phyloP scores from a whole-genome alignment of 2,113 vertebrate genomes.

The Pagrus major region DNA sequence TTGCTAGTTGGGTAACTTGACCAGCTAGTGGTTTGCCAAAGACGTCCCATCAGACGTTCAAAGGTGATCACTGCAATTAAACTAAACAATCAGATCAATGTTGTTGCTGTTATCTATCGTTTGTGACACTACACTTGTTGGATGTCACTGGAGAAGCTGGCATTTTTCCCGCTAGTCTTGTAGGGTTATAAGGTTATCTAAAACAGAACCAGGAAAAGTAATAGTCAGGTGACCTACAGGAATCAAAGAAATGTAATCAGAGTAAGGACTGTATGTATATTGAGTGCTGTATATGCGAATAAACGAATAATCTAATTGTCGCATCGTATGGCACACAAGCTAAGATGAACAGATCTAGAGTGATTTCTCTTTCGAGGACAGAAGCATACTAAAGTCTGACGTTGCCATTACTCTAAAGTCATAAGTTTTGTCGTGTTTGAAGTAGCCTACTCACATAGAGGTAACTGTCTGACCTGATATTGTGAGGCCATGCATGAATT shows the following conservation, averaged over 20 bases:
- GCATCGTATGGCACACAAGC: neutral
- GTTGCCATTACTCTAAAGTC: neutral
- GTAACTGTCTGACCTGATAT: slow-evolving; percentile 15
- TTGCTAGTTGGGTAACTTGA: slow-evolving; percentile 21
- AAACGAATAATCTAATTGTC: neutral
- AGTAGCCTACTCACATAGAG: neutral
- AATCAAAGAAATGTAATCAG: neutral
- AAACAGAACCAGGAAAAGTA: slow-evolving; percentile 6
- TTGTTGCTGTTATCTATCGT: neutral
- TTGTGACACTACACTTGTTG: slow-evolving; percentile 19
- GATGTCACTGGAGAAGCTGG: slow-evolving; percentile 10
- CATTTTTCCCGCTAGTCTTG: neutral
- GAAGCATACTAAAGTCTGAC: neutral
- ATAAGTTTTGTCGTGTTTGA: neutral
- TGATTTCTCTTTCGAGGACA: neutral
- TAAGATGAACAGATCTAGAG: neutral
- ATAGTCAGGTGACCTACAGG: neutral
- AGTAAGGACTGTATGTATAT: neutral
- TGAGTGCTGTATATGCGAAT: neutral
- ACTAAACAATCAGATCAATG: no score
- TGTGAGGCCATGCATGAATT: slow-evolving; percentile 1
- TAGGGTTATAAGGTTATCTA: neutral
- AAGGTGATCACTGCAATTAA: neutral
- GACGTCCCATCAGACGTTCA: neutral
- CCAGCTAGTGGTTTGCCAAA: slow-evolving; percentile 19